Base-by-base conservation (phyloP, 2,797 vertebrate species). In the Chiloscyllium punctatum region DNA sequence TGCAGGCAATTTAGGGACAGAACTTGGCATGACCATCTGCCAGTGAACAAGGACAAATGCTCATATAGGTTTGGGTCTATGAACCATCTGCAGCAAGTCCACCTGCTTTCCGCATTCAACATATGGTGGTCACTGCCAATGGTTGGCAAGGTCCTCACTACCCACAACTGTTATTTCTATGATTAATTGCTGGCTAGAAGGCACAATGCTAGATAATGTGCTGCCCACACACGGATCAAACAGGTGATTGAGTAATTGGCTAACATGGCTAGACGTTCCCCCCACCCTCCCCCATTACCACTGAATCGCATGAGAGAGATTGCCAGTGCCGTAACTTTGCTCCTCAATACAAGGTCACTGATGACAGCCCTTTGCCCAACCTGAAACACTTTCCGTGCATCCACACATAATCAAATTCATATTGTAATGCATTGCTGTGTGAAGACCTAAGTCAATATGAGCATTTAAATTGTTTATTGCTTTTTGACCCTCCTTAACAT, bases 51-150 rank as follows among this genome's bases (percentile, higher is more conserved):
- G 90, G 62, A 92, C 62, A 92, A 92, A 68, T 42, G 62, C 7
- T 92, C 62, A 68, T n/a, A 16, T 68, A 92, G 62, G n/a, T 92
- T 62, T 92, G 90, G 90, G 90, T 68, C 90, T 23, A 23, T n/a
- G 37, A 6, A 62, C 90, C 62, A 42, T 42, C 90, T 92, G 90
- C 7, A 25, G 21, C 90, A 25, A 42, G 37, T 66, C 7, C 88
- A 91, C 62, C 88, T 91, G 88, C 62, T 21, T 62, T n/a, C 21
- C 62, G 25, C 62, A 23, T 11, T 68, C 33, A 92, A 68, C n/a
- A 27, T 69, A 68, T 68, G 66, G 90, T 42, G 57, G 5, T 62
- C 87, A 62, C 53, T 66, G 87, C 30, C 87, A 90, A 90, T 16
- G 30, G 62, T 37, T 92, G 90, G 87, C 33, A 66, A 37, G 62